Conservation (phyloP, 2,797 vertebrate genomes). For the Onychomys arenicola region DNA sequence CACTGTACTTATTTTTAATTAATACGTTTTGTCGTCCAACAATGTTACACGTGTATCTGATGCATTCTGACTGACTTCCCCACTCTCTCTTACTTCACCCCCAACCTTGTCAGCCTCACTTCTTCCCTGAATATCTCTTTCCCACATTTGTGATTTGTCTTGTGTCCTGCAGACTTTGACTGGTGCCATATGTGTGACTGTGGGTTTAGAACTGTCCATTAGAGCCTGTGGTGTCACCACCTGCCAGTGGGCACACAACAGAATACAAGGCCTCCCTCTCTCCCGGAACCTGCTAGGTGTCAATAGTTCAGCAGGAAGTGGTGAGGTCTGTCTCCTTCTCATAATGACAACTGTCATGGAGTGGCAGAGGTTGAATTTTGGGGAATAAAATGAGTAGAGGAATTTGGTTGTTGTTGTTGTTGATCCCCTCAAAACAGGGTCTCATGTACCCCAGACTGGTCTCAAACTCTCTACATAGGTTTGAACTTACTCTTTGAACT, state of each 20-base stretch:
- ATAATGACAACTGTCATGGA: not conserved
- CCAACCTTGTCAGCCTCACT: not conserved
- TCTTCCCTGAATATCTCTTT: too few relatives aligned
- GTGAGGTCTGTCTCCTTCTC: not conserved
- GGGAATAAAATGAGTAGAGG: not conserved
- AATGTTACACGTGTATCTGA: not conserved
- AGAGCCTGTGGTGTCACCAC: not conserved
- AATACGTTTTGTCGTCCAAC: not conserved
- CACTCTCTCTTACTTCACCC: too few relatives aligned
- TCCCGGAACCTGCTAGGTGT: not conserved
- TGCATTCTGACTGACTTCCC: not conserved
- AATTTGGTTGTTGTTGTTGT: not conserved
- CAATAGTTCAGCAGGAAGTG: not conserved
- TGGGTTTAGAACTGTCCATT: not conserved
- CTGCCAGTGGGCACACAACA: too few relatives aligned
- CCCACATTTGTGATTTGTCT: not conserved
- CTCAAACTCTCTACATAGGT: not conserved
- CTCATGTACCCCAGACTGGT: too few relatives aligned
- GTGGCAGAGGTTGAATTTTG: not conserved
- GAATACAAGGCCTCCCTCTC: not conserved
- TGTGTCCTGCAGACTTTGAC: not conserved
- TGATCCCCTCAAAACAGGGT: rapidly evolving
- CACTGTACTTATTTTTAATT: not conserved
- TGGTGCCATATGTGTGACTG: not conserved
- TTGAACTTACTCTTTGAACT: not conserved